Evolutionary conservation across 2,888 invertebrate genomes (phyloP).

Genomic region (Dryadula phaetusa): DNA sequence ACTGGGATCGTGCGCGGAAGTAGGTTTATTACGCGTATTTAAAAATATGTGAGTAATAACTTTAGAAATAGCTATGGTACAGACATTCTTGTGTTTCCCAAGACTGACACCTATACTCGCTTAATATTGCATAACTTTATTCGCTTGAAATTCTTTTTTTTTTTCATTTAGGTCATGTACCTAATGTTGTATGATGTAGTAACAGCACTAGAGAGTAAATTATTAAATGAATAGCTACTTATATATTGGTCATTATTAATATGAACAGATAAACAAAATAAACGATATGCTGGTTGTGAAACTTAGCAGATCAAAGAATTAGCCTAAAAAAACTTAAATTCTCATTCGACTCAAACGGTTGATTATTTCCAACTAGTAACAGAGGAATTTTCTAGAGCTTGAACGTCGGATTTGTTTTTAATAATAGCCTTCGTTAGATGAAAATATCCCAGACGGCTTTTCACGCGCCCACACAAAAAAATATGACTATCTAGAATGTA

Average conservation of each 20-base stretch:
- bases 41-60: conserved; percentile 49
- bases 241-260: neutral
- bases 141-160: neutral
- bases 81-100: conserved; percentile 12
- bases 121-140: neutral
- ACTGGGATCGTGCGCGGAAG: conserved; percentile 64
- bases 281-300: neutral
- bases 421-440: conserved; percentile 50
- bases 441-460: conserved; percentile 65
- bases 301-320: too few species aligned
- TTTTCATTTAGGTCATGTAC: neutral
- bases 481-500: conserved; percentile 49
- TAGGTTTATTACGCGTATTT: conserved; percentile 71
- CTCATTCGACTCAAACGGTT: neutral
- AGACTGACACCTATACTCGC: neutral
- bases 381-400: conserved; percentile 45
- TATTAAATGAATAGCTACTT: neutral
- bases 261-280: neutral
- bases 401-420: conserved; percentile 50
- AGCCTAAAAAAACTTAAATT: neutral
- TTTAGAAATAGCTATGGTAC: conserved; percentile 40
- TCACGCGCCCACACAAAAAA: conserved; percentile 60
- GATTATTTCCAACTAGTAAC: conserved; percentile 31
- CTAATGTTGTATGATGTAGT: neutral
- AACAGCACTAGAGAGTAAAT: neutral